Percentiles rank a stretch among this genome's conserved stretches.
Conservation (phyloP, 2,113 vertebrate species). For the Takifugu flavidus region DNA sequence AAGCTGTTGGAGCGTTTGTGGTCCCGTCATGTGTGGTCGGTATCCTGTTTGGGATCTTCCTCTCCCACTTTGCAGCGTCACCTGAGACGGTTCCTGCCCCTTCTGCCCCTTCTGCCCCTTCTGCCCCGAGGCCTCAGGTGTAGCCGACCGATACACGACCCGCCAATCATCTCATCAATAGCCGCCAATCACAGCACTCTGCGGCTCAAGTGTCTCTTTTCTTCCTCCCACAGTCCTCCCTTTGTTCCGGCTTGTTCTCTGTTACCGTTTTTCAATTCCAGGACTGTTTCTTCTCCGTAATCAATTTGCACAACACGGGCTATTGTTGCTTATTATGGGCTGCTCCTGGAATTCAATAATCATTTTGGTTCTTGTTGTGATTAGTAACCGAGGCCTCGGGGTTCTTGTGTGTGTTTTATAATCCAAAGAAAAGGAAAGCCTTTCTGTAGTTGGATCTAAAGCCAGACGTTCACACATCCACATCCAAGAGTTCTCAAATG, state of each 20-base stretch:
- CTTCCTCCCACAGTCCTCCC: constrained; percentile 24
- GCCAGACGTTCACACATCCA: no score
- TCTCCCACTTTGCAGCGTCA: constrained; percentile 32
- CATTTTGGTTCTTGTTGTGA: constrained; percentile 46
- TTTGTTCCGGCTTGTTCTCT: constrained; percentile 47
- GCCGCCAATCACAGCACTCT: constrained; percentile 28
- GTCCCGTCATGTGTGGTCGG: constrained; percentile 49
- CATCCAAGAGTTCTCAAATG: constrained; percentile 35
- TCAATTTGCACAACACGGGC: constrained; percentile 60
- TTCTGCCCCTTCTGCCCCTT: constrained; percentile 19
- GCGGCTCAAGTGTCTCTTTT: background rate
- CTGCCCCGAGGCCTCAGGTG: constrained; percentile 53
- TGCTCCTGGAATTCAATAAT: constrained; percentile 59
- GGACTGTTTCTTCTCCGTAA: constrained; percentile 48
- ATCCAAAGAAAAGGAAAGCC: background rate
- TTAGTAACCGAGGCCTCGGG: constrained; percentile 49
- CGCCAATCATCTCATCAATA: constrained; percentile 47
- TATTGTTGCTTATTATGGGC: constrained; percentile 53
- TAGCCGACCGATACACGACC: constrained; percentile 24
- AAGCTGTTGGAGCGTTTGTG: constrained; percentile 27
- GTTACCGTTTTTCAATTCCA: constrained; percentile 61
- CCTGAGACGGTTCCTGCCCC: constrained; percentile 32
- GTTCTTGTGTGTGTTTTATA: constrained; percentile 11
- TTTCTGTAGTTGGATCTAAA: no score
- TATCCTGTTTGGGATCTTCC: constrained; percentile 37